These are phyloP conservation scores for Hyperoodon ampullatus DNA, from an alignment of 2,113 vertebrate species.

Conservation along the genomic window DNA sequence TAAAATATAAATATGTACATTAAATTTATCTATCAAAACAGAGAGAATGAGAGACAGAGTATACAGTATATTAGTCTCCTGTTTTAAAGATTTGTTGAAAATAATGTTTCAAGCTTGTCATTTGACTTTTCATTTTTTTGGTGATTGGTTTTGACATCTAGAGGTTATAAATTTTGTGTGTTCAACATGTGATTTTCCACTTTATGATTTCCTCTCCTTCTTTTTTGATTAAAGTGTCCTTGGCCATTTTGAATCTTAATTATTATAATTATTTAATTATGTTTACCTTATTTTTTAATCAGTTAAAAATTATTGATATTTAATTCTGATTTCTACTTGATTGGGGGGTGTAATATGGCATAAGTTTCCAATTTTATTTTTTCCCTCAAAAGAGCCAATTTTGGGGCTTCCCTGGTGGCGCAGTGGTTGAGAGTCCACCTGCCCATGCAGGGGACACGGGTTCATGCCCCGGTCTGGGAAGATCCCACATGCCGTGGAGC, in stretches of 20 bases:
- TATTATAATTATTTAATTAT: neutral
- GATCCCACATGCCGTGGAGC: too few relatives aligned
- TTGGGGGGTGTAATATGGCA: neutral
- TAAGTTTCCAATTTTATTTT: neutral
- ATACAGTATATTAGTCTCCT: neutral
- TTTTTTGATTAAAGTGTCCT: neutral
- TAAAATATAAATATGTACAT: neutral
- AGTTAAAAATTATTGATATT: neutral
- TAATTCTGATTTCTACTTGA: constrained; percentile 31
- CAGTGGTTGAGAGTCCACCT: too few relatives aligned
- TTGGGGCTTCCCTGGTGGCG: neutral
- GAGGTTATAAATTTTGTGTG: constrained; percentile 19
- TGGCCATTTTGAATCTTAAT: neutral
- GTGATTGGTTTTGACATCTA: neutral
- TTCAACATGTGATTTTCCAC: neutral
- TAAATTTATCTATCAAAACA: neutral
- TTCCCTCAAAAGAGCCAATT: neutral
- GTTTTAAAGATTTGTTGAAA: constrained; percentile 46
- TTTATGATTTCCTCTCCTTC: neutral
- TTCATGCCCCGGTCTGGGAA: too few relatives aligned
- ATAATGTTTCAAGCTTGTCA: neutral
- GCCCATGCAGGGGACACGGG: too few relatives aligned
- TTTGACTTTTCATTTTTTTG: neutral
- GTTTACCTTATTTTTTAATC: neutral
- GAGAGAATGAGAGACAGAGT: neutral